Percentiles rank a stretch among this genome's conserved stretches.
Evolutionary conservation across 2,888 invertebrate species (phyloP).

Genomic region (Drosophila fulvimacula): DNA sequence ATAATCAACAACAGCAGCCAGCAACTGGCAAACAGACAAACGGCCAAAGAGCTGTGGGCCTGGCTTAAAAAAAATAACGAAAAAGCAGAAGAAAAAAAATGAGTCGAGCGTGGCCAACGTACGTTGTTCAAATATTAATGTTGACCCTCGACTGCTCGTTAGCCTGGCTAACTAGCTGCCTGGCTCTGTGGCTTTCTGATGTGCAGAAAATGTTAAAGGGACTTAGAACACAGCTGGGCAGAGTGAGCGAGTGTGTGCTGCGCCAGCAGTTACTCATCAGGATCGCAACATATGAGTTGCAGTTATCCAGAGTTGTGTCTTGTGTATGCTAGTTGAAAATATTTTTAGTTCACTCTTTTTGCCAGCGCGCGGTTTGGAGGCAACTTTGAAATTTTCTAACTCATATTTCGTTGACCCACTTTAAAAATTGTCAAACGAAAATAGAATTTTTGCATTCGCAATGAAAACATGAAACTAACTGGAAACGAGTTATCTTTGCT

Average conservation of each 20-base stretch:
- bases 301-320: background rate
- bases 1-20: conserved; percentile 72
- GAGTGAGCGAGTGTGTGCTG: conserved; percentile 12
- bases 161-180: conserved; percentile 45
- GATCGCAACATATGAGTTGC: conserved; percentile 21
- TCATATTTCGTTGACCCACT: conserved; percentile 2
- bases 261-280: conserved; percentile 45
- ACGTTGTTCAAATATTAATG: conserved; percentile 80
- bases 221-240: conserved; percentile 26
- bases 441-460: conserved; percentile 2
- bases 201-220: conserved; percentile 41
- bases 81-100: conserved; percentile 30
- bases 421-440: background rate
- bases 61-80: conserved; percentile 8
- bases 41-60: conserved; percentile 19
- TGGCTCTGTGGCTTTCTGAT: conserved; percentile 24
- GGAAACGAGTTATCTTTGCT: background rate
- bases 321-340: background rate
- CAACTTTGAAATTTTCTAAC: background rate
- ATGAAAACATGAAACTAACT: conserved; percentile 5
- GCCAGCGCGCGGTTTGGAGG: background rate
- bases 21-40: conserved; percentile 38
- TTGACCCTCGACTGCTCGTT: conserved; percentile 74
- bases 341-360: background rate
- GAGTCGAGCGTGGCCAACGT: conserved; percentile 58